A percentile compares a stretch with the other conserved stretches of the same genome.
These are phyloP conservation scores for Sebastes taczanowskii DNA, from an alignment of 2,797 vertebrate species.

Conservation along the genomic window DNA sequence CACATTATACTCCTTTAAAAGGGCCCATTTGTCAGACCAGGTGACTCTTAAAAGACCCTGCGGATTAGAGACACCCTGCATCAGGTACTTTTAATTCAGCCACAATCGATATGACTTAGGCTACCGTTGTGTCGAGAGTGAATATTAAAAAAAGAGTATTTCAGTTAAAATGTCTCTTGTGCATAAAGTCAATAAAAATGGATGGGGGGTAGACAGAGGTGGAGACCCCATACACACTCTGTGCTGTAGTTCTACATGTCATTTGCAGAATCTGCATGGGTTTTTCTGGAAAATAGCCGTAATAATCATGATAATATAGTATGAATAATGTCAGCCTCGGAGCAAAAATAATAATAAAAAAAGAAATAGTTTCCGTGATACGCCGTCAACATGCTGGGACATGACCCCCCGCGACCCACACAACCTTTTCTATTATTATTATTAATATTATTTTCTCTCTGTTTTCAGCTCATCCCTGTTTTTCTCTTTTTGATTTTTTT, in stretches of 20 bases:
- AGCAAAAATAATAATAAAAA: neutral
- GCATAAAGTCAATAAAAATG: conserved; percentile 75
- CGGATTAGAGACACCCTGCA: conserved; percentile 87
- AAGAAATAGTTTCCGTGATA: conserved; percentile 13
- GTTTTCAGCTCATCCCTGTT: neutral
- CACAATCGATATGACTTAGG: conserved; percentile 84
- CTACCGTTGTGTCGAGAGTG: conserved; percentile 76
- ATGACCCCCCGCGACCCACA: neutral
- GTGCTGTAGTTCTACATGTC: conserved; percentile 30
- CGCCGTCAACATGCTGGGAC: neutral
- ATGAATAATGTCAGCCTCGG: conserved; percentile 8
- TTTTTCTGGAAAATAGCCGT: conserved; percentile 18
- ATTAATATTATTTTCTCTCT: neutral
- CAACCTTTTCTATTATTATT: neutral
- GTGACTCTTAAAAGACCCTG: conserved; percentile 98
- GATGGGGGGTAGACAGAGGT: conserved; percentile 49
- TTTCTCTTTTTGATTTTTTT: neutral
- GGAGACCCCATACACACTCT: conserved; percentile 18
- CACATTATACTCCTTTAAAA: conserved; percentile 98
- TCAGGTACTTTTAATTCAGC: conserved; percentile 92
- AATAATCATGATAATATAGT: conserved; percentile 26
- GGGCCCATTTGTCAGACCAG: conserved; percentile 97
- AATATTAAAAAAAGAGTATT: conserved; percentile 83
- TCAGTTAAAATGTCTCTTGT: conserved; percentile 77
- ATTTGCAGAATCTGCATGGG: conserved; percentile 29